phyloP scores from a whole-genome alignment of 2,888 invertebrate genomes.

The Latheticus oryzae region DNA sequence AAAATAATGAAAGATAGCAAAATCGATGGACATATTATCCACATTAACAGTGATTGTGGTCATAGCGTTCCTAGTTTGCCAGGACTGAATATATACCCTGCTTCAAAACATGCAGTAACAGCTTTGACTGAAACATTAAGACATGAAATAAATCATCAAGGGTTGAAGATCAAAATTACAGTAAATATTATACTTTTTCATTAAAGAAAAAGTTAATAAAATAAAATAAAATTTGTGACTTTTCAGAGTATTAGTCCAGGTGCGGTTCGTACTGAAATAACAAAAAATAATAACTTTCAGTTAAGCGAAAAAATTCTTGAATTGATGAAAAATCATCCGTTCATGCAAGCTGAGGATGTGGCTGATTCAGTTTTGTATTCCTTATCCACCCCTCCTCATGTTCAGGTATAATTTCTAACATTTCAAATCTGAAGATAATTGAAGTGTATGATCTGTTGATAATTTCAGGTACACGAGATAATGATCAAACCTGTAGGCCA shows the following conservation, averaged over 20 bases:
- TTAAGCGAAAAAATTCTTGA: neutral
- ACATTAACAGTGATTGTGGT: constrained; percentile 49
- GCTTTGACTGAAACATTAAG: constrained; percentile 46
- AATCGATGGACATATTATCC: constrained; percentile 48
- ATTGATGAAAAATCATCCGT: neutral
- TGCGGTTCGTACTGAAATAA: neutral
- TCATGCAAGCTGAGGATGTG: constrained; percentile 8
- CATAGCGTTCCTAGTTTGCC: constrained; percentile 39
- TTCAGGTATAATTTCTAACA: constrained; percentile 11
- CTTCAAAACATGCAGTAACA: constrained; percentile 47
- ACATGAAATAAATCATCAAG: constrained; percentile 39
- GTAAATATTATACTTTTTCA: constrained; percentile 4
- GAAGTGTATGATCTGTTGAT: neutral
- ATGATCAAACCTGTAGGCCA: constrained; percentile 9
- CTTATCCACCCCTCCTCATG: constrained; percentile 20
- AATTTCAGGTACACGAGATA: constrained; percentile 5
- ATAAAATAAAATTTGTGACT: neutral
- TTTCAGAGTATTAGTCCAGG: constrained; percentile 31
- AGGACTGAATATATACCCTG: constrained; percentile 40
- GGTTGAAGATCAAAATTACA: constrained; percentile 23
- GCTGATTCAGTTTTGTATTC: constrained; percentile 10
- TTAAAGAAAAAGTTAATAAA: neutral
- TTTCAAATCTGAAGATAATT: constrained; percentile 3
- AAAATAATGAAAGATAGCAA: constrained; percentile 45
- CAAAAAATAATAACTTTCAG: neutral